A percentile compares a stretch with the other conserved stretches of the same genome.
Evolutionary conservation across 2,113 vertebrate species (phyloP).

Genomic region (Cacatua alba): DNA sequence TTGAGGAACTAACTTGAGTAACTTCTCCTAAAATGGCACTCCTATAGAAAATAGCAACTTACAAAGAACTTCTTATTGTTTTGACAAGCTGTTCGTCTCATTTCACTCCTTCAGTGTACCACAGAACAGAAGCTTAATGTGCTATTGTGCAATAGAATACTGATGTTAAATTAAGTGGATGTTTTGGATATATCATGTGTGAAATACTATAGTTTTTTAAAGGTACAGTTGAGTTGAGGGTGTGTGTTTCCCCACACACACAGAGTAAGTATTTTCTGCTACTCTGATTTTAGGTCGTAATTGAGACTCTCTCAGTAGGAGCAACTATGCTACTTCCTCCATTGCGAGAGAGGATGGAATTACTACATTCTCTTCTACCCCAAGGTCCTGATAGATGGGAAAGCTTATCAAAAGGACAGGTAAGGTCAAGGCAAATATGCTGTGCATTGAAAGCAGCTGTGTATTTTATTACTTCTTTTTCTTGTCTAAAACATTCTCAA

Average conservation of each 20-base stretch:
- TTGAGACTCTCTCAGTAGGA: slow-evolving; percentile 97
- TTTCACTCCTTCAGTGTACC: neutral
- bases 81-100: neutral
- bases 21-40: neutral
- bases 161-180: neutral
- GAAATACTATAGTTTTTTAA: neutral
- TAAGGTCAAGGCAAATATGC: slow-evolving; percentile 53
- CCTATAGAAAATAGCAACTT: neutral
- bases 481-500: neutral
- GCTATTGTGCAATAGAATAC: neutral
- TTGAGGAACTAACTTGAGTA: neutral
- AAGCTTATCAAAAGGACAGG: slow-evolving; percentile 98
- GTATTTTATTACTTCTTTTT: neutral
- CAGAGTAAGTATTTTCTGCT: neutral
- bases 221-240: neutral
- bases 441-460: neutral
- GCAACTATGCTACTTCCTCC: slow-evolving; percentile 97
- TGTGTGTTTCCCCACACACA: neutral
- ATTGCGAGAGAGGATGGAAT: slow-evolving; percentile 94
- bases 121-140: neutral
- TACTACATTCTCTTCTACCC: slow-evolving; percentile 93
- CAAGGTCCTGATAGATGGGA: slow-evolving; percentile 98
- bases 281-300: slow-evolving; percentile 86
- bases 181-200: neutral
- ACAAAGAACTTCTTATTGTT: neutral